Base-by-base conservation (phyloP, 1,140 invertebrate species). In the Pseudomyrmex concolor region DNA sequence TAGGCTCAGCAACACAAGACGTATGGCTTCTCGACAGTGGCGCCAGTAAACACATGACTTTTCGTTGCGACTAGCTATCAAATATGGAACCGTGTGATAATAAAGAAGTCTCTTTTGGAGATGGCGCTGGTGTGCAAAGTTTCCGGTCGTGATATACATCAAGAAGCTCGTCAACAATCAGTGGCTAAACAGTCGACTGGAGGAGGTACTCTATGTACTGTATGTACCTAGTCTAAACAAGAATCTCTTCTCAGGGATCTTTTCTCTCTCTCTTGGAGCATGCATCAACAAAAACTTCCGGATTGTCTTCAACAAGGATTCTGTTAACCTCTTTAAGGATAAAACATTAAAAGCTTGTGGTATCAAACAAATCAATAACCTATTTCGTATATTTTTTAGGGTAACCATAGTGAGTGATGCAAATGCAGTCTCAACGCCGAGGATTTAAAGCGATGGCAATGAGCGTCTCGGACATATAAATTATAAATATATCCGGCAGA, bases 131-230 rank as follows among this genome's bases (percentile, higher is more conserved):
- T 13, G 4, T 86, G 85, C 48, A 48, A 82, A 17, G 82, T 86
- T 4, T n/a, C 45, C 2, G 86, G 84, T 15, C 59, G 8, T 45
- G 86, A 45, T 90, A 10, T 2, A n/a, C 0, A 68, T 87, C 0
- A 45, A 87, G 50, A 87, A 22, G 15, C 13, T 83, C 1, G 73
- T 88, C 1, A 25, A 86, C 3, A 60, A 63, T 9, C 10, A 67
- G 12, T 91, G 87, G 88, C 0, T 19, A 0, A 19, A 71, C 1
- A n/a, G 45, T 0, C 50, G 51, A 43, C 57, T 89, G 1, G 67
- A 86, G 13, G 86, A 91, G 54, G 88, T 91, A 4, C 71, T 88
- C 10, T 86, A 86, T 50, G 88, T 91, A 2, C 85, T 86, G 17
- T 86, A 86, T 50, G 88, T 91, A 2, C 85, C 87, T 15, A 68